Conservation (phyloP, 2,888 invertebrate species). For the Pterostichus niger region DNA sequence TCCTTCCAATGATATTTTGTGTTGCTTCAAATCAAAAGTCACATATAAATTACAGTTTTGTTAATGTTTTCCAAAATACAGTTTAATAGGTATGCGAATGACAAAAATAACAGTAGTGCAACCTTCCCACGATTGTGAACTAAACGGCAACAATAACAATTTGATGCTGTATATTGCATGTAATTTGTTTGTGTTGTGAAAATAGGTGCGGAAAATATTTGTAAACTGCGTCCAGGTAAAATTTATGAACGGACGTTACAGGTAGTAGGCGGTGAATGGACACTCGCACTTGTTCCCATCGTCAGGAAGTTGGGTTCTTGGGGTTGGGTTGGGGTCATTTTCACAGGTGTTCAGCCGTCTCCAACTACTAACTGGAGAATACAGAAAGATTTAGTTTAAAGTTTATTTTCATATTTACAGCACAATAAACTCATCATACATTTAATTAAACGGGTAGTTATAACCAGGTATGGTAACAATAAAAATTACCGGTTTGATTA, state of each 20-base stretch:
- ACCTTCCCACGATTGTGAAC: constrained; percentile 54
- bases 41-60: too few species aligned
- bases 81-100: constrained; percentile 16
- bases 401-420: too few species aligned
- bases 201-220: constrained; percentile 52
- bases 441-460: too few species aligned
- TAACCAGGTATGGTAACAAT: too few species aligned
- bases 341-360: constrained; percentile 9
- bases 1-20: not conserved
- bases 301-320: constrained; percentile 37
- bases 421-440: too few species aligned
- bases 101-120: constrained; percentile 32
- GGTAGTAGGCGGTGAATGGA: constrained; percentile 34
- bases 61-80: constrained; percentile 11
- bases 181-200: constrained; percentile 62
- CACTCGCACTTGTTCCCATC: constrained; percentile 32
- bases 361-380: not conserved
- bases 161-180: constrained; percentile 56
- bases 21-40: not conserved
- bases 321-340: not conserved
- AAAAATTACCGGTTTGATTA: too few species aligned
- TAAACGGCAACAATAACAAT: constrained; percentile 38
- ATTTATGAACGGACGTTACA: constrained; percentile 60
- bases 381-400: too few species aligned
- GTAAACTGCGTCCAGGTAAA: constrained; percentile 56